A percentile compares a stretch with the other conserved stretches of the same genome.
These are phyloP conservation scores for Cryptus armator DNA, from an alignment of 2,888 invertebrate genomes.

Conservation along the genomic window DNA sequence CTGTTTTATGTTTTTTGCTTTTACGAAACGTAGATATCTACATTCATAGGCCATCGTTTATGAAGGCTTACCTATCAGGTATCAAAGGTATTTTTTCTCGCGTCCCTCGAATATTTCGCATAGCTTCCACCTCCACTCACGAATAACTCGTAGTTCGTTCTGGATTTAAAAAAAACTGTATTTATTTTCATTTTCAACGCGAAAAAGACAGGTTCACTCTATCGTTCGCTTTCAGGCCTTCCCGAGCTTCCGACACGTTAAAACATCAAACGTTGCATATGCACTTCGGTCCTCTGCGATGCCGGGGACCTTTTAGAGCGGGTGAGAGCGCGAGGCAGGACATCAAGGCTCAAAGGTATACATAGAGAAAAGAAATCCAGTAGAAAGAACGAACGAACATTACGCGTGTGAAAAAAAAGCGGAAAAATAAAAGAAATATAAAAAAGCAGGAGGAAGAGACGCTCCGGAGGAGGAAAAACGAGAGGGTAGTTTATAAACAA, in stretches of 20 bases:
- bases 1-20: not conserved
- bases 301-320: not conserved
- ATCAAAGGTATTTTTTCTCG: constrained; percentile 32
- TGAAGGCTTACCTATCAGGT: constrained; percentile 12
- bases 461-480: constrained; percentile 28
- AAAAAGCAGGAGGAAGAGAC: constrained; percentile 21
- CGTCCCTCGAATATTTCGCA: not conserved
- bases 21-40: not conserved
- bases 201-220: constrained; percentile 63
- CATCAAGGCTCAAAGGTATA: constrained; percentile 23
- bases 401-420: not conserved
- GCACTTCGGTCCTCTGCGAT: constrained; percentile 14
- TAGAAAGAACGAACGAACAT: constrained; percentile 16
- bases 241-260: constrained; percentile 54
- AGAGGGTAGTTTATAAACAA: constrained; percentile 65
- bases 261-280: constrained; percentile 73
- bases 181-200: constrained; percentile 24
- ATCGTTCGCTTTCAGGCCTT: constrained; percentile 66
- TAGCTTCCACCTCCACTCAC: not conserved
- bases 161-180: not conserved
- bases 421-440: constrained; percentile 19
- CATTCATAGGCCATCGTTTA: not conserved
- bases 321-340: not conserved
- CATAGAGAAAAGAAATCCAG: constrained; percentile 27
- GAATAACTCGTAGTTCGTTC: constrained; percentile 11